phyloP scores from a whole-genome alignment of 1,140 invertebrate genomes.

The Copidosoma floridanum region DNA sequence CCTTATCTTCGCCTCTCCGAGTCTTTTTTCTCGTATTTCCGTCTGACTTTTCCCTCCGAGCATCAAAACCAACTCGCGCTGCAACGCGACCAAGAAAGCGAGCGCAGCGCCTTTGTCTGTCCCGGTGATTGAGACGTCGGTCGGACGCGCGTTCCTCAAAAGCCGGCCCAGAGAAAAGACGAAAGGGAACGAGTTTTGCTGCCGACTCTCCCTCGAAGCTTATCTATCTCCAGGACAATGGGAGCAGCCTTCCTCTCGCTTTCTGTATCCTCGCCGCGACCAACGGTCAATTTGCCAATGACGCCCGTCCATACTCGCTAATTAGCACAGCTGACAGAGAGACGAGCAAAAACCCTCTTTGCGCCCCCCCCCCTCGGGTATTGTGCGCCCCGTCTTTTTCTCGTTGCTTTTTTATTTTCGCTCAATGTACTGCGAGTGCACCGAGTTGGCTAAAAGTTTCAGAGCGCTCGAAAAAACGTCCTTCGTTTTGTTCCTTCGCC shows the following conservation, averaged over 20 bases:
- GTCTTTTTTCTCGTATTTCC: not conserved
- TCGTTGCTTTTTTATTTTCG: not conserved
- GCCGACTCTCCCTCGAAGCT: too few relatives aligned
- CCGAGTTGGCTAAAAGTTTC: not conserved
- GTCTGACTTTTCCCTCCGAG: not conserved
- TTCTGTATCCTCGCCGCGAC: conserved; percentile 3
- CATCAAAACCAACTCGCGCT: too few relatives aligned
- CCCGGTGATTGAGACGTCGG: conserved; percentile 14
- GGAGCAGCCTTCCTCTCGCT: conserved; percentile 2
- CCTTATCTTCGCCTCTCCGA: conserved; percentile 35
- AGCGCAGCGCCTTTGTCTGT: conserved; percentile 3
- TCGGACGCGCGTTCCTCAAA: not conserved
- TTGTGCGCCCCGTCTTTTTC: not conserved
- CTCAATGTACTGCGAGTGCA: conserved; percentile 12
- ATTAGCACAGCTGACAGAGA: conserved; percentile 16
- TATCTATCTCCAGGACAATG: conserved; percentile 22
- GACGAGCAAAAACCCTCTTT: conserved; percentile 12
- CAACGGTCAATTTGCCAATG: conserved; percentile 29
- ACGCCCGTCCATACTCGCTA: conserved; percentile 17
- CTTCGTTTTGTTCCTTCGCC: not conserved
- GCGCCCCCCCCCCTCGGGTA: not conserved
- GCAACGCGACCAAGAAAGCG: not conserved
- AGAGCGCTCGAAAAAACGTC: not conserved
- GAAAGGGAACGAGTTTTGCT: not conserved
- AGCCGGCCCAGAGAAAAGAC: not conserved